Percentiles rank a stretch among this genome's conserved stretches.
Conservation (phyloP, 2,888 invertebrate species). For the Xestia ashworthii region DNA sequence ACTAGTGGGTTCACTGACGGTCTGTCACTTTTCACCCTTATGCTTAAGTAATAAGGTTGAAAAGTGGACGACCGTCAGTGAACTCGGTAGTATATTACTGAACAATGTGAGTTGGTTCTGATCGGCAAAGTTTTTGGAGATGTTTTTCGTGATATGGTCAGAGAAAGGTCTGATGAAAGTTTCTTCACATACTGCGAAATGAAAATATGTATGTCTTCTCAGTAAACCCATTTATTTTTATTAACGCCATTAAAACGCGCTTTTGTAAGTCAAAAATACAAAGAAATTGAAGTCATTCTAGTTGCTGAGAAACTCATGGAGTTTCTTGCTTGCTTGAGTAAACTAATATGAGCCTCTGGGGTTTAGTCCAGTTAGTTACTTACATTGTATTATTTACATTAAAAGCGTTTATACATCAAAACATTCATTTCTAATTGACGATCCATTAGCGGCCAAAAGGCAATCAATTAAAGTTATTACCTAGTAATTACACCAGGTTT, state of each 20-base stretch:
- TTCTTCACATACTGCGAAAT: background rate
- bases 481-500: conserved; percentile 31
- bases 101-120: background rate
- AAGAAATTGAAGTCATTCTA: background rate
- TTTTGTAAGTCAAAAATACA: background rate
- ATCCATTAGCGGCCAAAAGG: background rate
- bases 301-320: background rate
- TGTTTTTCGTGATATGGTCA: background rate
- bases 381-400: background rate
- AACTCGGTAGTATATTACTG: background rate
- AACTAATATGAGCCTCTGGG: background rate
- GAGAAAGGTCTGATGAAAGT: background rate
- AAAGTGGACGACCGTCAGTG: too few relatives aligned
- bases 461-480: conserved; percentile 24
- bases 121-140: background rate
- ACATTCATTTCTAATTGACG: conserved; percentile 24
- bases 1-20: too few relatives aligned
- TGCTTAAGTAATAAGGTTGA: too few relatives aligned
- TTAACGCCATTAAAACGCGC: background rate
- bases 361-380: background rate
- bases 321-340: background rate
- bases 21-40: too few relatives aligned
- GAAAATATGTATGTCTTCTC: background rate
- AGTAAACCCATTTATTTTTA: background rate
- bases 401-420: background rate